A percentile compares a stretch with the other conserved stretches of the same genome.
phyloP scores from a whole-genome alignment of 1,140 invertebrate genomes.

The Streblospio benedicti region DNA sequence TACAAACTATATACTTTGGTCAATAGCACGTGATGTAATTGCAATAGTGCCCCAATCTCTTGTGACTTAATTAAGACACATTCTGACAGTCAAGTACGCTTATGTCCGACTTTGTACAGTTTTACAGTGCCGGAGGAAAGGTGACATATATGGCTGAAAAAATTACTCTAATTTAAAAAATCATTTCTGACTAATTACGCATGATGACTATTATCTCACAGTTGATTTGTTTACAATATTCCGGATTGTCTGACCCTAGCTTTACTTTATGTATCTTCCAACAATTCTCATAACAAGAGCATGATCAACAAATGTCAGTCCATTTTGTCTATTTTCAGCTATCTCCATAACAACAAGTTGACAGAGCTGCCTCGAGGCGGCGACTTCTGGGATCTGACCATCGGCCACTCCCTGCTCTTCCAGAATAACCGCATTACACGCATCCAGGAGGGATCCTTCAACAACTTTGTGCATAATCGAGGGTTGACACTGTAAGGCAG shows the following conservation, averaged over 20 bases:
- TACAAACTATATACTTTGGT: not conserved
- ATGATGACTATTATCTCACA: not conserved
- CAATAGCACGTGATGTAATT: too few relatives aligned
- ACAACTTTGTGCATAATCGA: slow-evolving; percentile 16
- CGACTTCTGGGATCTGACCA: slow-evolving; percentile 25
- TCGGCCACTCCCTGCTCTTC: slow-evolving; percentile 12
- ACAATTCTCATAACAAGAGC: not conserved
- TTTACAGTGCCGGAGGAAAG: too few relatives aligned
- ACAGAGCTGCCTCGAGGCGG: slow-evolving; percentile 25
- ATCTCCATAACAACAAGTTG: slow-evolving; percentile 23
- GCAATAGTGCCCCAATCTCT: too few relatives aligned
- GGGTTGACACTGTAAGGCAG: slow-evolving; percentile 20
- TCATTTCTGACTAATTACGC: too few relatives aligned
- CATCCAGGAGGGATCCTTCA: slow-evolving; percentile 22
- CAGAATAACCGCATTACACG: slow-evolving; percentile 23
- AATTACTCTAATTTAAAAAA: too few relatives aligned
- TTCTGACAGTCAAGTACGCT: too few relatives aligned
- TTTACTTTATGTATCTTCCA: not conserved
- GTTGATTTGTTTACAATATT: not conserved
- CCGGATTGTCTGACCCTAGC: not conserved
- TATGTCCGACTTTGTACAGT: too few relatives aligned
- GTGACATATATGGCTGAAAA: too few relatives aligned
- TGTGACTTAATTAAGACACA: too few relatives aligned
- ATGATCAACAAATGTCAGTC: not conserved
- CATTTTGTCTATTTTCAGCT: slow-evolving; percentile 17